Percentiles rank a stretch among this genome's conserved stretches.
phyloP scores from a whole-genome alignment of 2,113 vertebrate genomes.

The Oreochromis tanganicae region DNA sequence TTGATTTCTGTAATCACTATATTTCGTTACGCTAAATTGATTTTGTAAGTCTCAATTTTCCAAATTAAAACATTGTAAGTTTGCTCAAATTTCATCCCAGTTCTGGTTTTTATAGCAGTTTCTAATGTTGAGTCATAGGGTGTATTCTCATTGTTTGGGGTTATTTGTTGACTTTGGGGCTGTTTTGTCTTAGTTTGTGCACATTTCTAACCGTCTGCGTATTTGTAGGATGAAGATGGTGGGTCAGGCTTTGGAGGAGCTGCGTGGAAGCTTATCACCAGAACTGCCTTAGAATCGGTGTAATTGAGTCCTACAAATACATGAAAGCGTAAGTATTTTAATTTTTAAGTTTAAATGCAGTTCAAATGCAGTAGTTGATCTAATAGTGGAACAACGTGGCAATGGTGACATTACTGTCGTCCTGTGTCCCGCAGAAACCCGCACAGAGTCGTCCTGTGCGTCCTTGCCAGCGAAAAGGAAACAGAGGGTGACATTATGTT shows the following conservation, averaged over 20 bases:
- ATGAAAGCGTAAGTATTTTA: conserved; percentile 83
- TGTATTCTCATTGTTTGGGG: not conserved
- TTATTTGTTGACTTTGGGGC: not conserved
- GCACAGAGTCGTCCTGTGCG: conserved; percentile 87
- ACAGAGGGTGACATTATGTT: conserved; percentile 82
- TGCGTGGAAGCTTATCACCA: conserved; percentile 80
- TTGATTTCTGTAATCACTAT: not conserved
- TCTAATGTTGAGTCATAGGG: not conserved
- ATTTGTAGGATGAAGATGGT: conserved; percentile 80
- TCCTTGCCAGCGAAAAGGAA: conserved; percentile 84
- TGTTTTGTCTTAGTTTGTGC: not conserved
- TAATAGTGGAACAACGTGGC: not conserved
- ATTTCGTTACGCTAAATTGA: not conserved
- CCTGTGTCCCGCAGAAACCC: conserved; percentile 75
- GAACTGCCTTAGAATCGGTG: conserved; percentile 83
- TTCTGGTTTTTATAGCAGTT: not conserved
- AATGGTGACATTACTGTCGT: not conserved
- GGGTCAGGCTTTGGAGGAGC: conserved; percentile 79
- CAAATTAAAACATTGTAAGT: not conserved
- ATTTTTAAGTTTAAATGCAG: not conserved
- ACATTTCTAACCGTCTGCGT: not conserved
- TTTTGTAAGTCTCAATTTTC: not conserved
- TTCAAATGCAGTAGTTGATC: not conserved
- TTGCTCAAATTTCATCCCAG: not conserved
- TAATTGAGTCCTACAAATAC: conserved; percentile 91